Evolutionary conservation across 2,113 vertebrate species (phyloP).

Genomic region (Oryzias celebensis): DNA sequence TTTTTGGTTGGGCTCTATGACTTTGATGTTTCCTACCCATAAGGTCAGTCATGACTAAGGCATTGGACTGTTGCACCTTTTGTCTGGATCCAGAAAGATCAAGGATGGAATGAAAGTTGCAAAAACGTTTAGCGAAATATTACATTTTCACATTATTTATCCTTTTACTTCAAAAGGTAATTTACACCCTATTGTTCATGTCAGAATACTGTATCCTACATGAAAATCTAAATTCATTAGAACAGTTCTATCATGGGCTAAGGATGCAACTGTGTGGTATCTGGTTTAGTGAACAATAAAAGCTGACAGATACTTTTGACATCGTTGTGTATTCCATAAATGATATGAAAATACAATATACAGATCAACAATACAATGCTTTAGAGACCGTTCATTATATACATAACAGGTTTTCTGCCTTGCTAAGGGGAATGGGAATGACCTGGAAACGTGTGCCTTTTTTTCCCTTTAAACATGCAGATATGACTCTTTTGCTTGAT

Average conservation of each 20-base stretch:
- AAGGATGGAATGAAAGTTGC: constrained; percentile 4
- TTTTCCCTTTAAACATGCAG: constrained; percentile 53
- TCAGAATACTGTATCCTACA: constrained; percentile 21
- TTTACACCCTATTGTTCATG: constrained; percentile 26
- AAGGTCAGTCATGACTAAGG: constrained; percentile 55
- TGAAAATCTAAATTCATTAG: constrained; percentile 36
- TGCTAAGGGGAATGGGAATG: constrained; percentile 49
- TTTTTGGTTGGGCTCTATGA: not conserved
- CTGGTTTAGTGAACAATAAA: constrained; percentile 40
- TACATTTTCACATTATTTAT: constrained; percentile 68
- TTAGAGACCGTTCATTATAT: constrained; percentile 62
- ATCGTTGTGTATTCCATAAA: constrained; percentile 71
- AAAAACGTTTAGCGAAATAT: constrained; percentile 65
- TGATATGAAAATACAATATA: constrained; percentile 79
- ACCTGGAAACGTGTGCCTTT: constrained; percentile 48
- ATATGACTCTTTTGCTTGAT: constrained; percentile 24
- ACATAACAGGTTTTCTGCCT: constrained; percentile 53
- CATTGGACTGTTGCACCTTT: constrained; percentile 43
- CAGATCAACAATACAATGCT: constrained; percentile 72
- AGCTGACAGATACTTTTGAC: constrained; percentile 45
- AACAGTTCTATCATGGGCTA: constrained; percentile 4
- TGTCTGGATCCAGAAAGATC: no score
- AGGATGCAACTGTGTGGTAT: constrained; percentile 11
- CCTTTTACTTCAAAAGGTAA: constrained; percentile 46
- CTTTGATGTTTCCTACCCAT: constrained; percentile 2